phyloP scores from a whole-genome alignment of 2,888 invertebrate species.

The Thyatira batis region DNA sequence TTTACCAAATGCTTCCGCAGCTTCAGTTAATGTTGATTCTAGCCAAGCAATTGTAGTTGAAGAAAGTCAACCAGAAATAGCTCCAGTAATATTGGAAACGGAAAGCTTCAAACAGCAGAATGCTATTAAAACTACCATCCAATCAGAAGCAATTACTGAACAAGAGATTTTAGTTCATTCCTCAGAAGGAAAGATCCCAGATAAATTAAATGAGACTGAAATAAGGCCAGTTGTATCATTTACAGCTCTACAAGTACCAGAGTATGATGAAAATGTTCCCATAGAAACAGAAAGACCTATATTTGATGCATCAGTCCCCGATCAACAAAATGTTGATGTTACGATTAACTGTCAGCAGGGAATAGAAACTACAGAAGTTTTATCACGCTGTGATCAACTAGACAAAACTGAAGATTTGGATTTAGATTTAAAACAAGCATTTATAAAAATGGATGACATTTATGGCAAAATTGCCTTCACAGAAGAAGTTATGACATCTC shows the following conservation, averaged over 20 bases:
- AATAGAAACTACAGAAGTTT: constrained; percentile 79
- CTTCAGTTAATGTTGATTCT: constrained; percentile 50
- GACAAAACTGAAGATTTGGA: constrained; percentile 63
- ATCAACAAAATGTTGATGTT: constrained; percentile 64
- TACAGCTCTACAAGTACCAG: constrained; percentile 79
- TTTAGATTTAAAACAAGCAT: constrained; percentile 53
- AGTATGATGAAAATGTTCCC: constrained; percentile 79
- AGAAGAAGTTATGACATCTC: constrained; percentile 61
- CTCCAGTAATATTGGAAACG: constrained; percentile 53
- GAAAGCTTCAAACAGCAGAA: constrained; percentile 47
- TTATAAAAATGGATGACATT: constrained; percentile 58
- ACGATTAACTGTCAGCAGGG: constrained; percentile 72
- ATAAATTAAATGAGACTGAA: constrained; percentile 38
- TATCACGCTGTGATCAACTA: constrained; percentile 79
- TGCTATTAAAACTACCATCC: constrained; percentile 63
- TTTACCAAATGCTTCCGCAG: constrained; percentile 38
- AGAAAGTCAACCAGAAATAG: constrained; percentile 74
- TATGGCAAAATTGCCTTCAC: constrained; percentile 68
- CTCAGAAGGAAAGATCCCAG: constrained; percentile 61
- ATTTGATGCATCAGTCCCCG: constrained; percentile 55
- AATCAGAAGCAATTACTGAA: constrained; percentile 82
- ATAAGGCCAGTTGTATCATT: constrained; percentile 70
- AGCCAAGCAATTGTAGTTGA: constrained; percentile 76
- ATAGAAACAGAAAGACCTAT: constrained; percentile 83
- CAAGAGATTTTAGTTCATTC: constrained; percentile 79